phyloP scores from a whole-genome alignment of 2,888 invertebrate genomes.

The Scaptomyza tumidula region DNA sequence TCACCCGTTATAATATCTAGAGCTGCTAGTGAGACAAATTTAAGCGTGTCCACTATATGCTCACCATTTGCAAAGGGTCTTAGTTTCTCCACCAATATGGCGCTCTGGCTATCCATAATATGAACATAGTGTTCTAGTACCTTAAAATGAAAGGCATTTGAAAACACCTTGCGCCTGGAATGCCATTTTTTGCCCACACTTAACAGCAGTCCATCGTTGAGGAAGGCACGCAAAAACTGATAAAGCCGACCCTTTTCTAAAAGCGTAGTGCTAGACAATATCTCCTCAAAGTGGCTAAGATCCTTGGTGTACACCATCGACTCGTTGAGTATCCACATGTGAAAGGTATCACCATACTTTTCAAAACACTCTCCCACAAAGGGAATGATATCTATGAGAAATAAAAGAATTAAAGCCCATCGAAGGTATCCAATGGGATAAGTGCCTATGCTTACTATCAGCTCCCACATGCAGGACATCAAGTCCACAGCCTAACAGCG shows the following conservation, averaged over 20 bases:
- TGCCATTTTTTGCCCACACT: slow-evolving; percentile 86
- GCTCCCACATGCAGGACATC: slow-evolving; percentile 55
- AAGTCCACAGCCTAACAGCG: slow-evolving; percentile 62
- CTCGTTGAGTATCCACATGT: slow-evolving; percentile 84
- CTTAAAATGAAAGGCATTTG: slow-evolving; percentile 91
- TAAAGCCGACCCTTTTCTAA: slow-evolving; percentile 78
- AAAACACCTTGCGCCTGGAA: slow-evolving; percentile 88
- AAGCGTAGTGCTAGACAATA: slow-evolving; percentile 73
- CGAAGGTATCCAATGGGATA: background rate
- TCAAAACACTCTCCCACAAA: slow-evolving; percentile 47
- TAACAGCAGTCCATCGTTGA: slow-evolving; percentile 75
- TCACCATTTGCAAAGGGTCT: slow-evolving; percentile 82
- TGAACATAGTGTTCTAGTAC: slow-evolving; percentile 89
- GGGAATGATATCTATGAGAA: slow-evolving; percentile 49
- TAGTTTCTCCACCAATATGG: slow-evolving; percentile 86
- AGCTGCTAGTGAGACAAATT: slow-evolving; percentile 86
- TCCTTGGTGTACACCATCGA: slow-evolving; percentile 83
- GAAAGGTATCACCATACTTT: slow-evolving; percentile 84
- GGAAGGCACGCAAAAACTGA: slow-evolving; percentile 68
- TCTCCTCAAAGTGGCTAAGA: slow-evolving; percentile 84
- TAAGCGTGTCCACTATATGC: slow-evolving; percentile 86
- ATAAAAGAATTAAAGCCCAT: slow-evolving; percentile 9
- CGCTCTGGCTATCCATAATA: slow-evolving; percentile 88
- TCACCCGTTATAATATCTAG: slow-evolving; percentile 86
- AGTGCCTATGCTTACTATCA: slow-evolving; percentile 55